Evolutionary conservation across 2,888 invertebrate genomes (phyloP), one percentile per base, ranked within the genome.

Genomic region (Geophilus truncorum): DNA sequence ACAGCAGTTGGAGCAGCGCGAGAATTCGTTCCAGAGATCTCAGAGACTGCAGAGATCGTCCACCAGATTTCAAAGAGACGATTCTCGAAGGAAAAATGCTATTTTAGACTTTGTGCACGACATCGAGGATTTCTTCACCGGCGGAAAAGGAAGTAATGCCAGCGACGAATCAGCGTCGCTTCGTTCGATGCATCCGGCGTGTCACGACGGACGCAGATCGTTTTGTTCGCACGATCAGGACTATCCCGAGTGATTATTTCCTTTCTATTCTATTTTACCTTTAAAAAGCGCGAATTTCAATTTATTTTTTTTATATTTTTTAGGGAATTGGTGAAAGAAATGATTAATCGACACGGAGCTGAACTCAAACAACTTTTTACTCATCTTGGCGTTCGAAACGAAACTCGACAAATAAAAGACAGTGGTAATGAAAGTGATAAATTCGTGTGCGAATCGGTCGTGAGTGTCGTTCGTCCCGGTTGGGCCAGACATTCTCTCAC

Each of bases 401-500:
- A 36, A 30, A 76, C 18, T 3, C 6, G 5, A 76, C 9, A 18
- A 9, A n/a, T 12, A 10, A 25, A n/a, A 10, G 32, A 32, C 6
- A 32, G 21, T 4, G 32, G n/a, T 9, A 32, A 12, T 30, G 77
- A 45, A 32, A 9, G 28, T 18, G 57, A 15, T 15, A 40, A 79
- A 21, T 79, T 79, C 12, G 82, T 81, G 10, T 82, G 82, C 34
- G 82, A 82, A 62, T 78, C 82, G 9, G 25, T 77, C 15, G 76
- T 78, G 7, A 78, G 78, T 40, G 32, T 32, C 51, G 21, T 82
- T 10, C 80, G 79, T 70, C 82, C 82, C 15, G 82, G 82, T 32
- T 82, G 82, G 82, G 82, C 82, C 51, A 25, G 45, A 34, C 80
- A 82, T 57, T 78, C 83, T 15, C 88, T 91, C n/a, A 83, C 82